phyloP scores from a whole-genome alignment of 2,888 invertebrate species.

The Ophion ellenae region DNA sequence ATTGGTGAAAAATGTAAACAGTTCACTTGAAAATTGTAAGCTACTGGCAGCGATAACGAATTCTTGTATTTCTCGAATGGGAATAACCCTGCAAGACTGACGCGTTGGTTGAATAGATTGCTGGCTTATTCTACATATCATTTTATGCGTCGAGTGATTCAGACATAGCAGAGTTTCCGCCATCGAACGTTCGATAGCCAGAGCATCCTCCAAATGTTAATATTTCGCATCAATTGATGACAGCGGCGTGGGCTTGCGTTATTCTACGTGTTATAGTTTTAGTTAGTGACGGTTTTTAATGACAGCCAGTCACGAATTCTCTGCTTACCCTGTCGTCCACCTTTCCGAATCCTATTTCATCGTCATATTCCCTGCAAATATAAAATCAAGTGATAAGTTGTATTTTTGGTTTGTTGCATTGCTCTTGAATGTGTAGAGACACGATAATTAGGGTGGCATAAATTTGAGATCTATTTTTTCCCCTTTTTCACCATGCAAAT shows the following conservation, averaged over 20 bases:
- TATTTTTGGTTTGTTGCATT: background rate
- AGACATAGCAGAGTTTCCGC: background rate
- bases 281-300: background rate
- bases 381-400: slow-evolving; percentile 46
- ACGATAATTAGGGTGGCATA: no score
- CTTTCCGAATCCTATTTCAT: slow-evolving; percentile 93
- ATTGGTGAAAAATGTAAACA: no score
- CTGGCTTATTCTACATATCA: background rate
- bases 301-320: background rate
- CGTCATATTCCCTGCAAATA: slow-evolving; percentile 93
- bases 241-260: slow-evolving; percentile 31
- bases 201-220: background rate
- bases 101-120: no score
- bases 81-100: background rate
- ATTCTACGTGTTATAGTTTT: slow-evolving; percentile 45
- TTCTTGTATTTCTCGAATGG: background rate
- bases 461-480: no score
- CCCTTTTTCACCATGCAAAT: no score
- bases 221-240: background rate
- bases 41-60: background rate
- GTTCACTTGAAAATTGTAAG: no score
- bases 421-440: background rate
- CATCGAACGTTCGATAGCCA: background rate
- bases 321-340: slow-evolving; percentile 91
- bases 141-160: background rate